Conservation (phyloP, 1,140 invertebrate species). For the Bilobella aurantiaca region DNA sequence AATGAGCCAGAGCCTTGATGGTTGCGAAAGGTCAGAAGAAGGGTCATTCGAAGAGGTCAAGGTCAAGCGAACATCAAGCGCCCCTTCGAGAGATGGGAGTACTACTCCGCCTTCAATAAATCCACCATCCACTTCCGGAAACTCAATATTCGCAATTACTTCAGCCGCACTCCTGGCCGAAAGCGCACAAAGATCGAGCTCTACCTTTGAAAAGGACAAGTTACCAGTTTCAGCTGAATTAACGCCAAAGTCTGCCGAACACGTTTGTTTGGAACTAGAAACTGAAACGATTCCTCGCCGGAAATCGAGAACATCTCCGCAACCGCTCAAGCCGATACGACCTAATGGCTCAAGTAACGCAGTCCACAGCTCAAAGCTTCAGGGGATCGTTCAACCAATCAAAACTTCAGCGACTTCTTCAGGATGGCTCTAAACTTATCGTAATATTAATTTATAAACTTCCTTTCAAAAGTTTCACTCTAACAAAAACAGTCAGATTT, state of each 20-base stretch:
- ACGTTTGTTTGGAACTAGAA: neutral
- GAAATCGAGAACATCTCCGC: slow-evolving; percentile 18
- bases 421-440: slow-evolving; percentile 32
- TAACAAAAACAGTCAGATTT: too few relatives aligned
- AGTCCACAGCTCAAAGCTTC: slow-evolving; percentile 19
- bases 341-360: neutral
- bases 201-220: too few relatives aligned
- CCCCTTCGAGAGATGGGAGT: slow-evolving; percentile 29
- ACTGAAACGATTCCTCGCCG: neutral
- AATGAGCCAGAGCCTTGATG: slow-evolving; percentile 32
- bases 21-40: slow-evolving; percentile 17
- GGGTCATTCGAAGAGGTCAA: slow-evolving; percentile 26
- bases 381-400: slow-evolving; percentile 32
- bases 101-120: slow-evolving; percentile 26
- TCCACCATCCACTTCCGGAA: slow-evolving; percentile 10
- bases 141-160: slow-evolving; percentile 6
- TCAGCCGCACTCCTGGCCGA: slow-evolving; percentile 3
- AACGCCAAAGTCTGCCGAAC: neutral
- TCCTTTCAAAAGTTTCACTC: too few relatives aligned
- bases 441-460: too few relatives aligned
- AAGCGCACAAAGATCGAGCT: too few relatives aligned
- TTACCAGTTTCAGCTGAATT: too few relatives aligned
- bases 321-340: slow-evolving; percentile 19
- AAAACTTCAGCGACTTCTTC: slow-evolving; percentile 24
- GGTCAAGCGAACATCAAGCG: slow-evolving; percentile 30